phyloP scores from a whole-genome alignment of 2,113 vertebrate species.

The Albula glossodonta region DNA sequence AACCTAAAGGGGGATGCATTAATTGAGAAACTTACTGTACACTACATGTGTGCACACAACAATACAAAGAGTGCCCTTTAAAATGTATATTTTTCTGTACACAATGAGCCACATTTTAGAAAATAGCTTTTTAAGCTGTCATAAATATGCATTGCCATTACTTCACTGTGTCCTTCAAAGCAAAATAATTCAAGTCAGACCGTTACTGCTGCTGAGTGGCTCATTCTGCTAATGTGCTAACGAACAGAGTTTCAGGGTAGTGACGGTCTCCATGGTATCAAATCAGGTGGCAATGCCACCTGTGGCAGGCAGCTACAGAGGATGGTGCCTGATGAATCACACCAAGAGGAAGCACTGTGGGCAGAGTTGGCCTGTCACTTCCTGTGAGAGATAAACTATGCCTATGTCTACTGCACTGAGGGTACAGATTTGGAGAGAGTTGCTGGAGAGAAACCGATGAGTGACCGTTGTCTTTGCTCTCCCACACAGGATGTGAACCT shows the following conservation, averaged over 20 bases:
- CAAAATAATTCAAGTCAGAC: neutral
- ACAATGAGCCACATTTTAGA: neutral
- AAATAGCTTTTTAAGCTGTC: neutral
- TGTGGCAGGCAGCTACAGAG: neutral
- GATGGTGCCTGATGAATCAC: neutral
- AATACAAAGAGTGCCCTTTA: neutral
- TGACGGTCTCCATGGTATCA: neutral
- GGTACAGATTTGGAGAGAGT: too few relatives aligned
- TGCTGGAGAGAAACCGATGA: too few relatives aligned
- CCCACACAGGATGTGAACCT: too few relatives aligned
- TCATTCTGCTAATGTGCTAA: neutral
- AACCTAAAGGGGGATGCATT: neutral
- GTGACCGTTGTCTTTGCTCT: too few relatives aligned
- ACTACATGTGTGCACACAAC: neutral
- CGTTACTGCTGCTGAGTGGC: neutral
- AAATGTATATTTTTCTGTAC: neutral
- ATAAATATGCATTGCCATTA: neutral
- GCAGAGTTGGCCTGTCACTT: neutral
- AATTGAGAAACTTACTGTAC: neutral
- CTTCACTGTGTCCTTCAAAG: neutral
- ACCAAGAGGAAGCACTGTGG: neutral
- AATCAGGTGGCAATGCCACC: neutral
- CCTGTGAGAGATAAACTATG: neutral
- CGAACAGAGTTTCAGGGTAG: neutral
- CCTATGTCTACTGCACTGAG: neutral